A percentile compares a stretch with the other conserved stretches of the same genome.
Evolutionary conservation across 2,113 vertebrate genomes (phyloP).

Genomic region (Merops nubicus): DNA sequence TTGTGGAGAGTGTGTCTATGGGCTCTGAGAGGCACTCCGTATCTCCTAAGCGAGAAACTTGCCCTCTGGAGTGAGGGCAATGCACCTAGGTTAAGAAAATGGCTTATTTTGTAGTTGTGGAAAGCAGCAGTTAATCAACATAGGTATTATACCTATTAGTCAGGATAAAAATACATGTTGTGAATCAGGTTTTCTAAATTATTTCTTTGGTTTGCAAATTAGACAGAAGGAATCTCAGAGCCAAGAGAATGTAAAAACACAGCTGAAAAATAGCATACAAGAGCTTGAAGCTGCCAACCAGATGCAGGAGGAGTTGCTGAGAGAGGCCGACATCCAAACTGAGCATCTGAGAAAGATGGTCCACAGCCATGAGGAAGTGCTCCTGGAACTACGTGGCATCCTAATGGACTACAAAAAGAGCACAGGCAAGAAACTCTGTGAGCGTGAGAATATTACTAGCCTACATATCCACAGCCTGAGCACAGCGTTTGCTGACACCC

Average conservation of each 20-base stretch:
- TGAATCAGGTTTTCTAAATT: background rate
- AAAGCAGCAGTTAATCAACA: background rate
- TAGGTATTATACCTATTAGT: accelerated
- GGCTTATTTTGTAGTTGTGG: background rate
- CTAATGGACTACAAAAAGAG: constrained; percentile 64
- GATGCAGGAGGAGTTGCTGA: constrained; percentile 71
- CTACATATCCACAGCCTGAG: constrained; percentile 53
- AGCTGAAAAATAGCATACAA: constrained; percentile 74
- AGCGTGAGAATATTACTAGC: background rate
- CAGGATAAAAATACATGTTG: background rate
- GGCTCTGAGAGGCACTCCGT: background rate
- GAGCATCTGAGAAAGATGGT: constrained; percentile 71
- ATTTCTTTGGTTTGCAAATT: background rate
- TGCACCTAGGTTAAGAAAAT: background rate
- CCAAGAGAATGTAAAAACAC: constrained; percentile 74
- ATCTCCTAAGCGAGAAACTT: background rate
- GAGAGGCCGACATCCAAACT: constrained; percentile 68
- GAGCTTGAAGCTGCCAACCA: constrained; percentile 72
- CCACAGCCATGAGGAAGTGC: constrained; percentile 55
- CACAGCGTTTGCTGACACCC: constrained; percentile 46
- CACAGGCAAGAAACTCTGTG: constrained; percentile 40
- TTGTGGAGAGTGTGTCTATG: background rate
- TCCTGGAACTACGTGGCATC: constrained; percentile 70
- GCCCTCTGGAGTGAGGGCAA: background rate
- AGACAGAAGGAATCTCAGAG: constrained; percentile 77